phyloP scores from a whole-genome alignment of 2,113 vertebrate genomes.

The Tyto alba region DNA sequence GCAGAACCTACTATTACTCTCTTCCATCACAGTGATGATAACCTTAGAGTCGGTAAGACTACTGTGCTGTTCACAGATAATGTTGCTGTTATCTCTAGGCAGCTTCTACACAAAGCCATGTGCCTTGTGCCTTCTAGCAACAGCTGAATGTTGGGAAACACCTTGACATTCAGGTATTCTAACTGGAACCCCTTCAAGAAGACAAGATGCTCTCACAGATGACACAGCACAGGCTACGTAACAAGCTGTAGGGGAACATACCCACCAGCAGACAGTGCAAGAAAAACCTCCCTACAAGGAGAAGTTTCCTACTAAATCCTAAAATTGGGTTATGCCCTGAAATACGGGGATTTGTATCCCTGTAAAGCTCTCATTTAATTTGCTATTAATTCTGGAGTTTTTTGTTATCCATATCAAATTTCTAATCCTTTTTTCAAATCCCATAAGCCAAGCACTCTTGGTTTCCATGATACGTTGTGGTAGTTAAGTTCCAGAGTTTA shows the following conservation, averaged over 20 bases:
- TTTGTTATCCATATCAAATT: neutral
- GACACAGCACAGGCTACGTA: neutral
- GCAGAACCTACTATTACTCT: accelerated
- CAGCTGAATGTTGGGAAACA: accelerated
- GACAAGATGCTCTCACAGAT: neutral
- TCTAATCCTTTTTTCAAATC: slow-evolving; percentile 1
- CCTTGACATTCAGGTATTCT: neutral
- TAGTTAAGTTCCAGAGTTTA: neutral
- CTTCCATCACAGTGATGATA: accelerated
- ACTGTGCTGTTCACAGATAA: neutral
- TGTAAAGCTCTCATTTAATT: neutral
- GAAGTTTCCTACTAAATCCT: neutral
- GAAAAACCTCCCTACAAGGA: neutral
- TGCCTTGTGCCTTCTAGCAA: neutral
- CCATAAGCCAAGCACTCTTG: neutral
- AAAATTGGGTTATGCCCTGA: neutral
- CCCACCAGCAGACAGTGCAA: neutral
- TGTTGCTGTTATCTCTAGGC: accelerated
- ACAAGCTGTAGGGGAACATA: accelerated
- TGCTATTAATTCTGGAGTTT: neutral
- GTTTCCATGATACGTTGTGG: neutral
- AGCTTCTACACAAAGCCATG: neutral
- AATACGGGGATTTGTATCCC: neutral
- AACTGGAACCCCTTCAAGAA: neutral
- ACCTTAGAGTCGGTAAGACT: too few relatives aligned